phyloP scores from a whole-genome alignment of 2,888 invertebrate species.

The Cheilosia vulpina region DNA sequence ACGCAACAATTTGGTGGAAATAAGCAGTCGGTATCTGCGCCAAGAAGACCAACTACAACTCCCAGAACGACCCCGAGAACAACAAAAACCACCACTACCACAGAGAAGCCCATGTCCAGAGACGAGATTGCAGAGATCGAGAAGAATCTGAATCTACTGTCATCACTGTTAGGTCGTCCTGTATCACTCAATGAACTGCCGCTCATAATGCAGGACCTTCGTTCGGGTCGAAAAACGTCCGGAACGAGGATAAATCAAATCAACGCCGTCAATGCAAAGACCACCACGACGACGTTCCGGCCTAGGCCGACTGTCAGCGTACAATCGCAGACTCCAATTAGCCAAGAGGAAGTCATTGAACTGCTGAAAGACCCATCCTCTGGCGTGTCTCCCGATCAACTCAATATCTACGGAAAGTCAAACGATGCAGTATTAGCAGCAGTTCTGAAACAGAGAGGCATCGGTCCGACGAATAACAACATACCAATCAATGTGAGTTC shows the following conservation, averaged over 20 bases:
- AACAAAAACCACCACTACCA: slow-evolving; percentile 79
- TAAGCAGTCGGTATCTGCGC: slow-evolving; percentile 77
- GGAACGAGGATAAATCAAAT: slow-evolving; percentile 67
- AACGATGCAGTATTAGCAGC: slow-evolving; percentile 89
- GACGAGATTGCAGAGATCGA: slow-evolving; percentile 71
- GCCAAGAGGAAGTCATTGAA: slow-evolving; percentile 76
- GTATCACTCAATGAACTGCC: slow-evolving; percentile 75
- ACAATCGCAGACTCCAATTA: slow-evolving; percentile 78
- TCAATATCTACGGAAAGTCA: slow-evolving; percentile 85
- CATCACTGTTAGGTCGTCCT: slow-evolving; percentile 74
- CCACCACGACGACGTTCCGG: slow-evolving; percentile 80
- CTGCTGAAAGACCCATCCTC: slow-evolving; percentile 77
- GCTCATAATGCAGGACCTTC: slow-evolving; percentile 72
- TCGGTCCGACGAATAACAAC: slow-evolving; percentile 86
- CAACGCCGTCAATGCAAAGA: slow-evolving; percentile 76
- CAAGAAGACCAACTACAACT: slow-evolving; percentile 76
- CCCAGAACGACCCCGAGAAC: slow-evolving; percentile 79
- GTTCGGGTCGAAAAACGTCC: slow-evolving; percentile 69
- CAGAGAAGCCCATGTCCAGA: slow-evolving; percentile 80
- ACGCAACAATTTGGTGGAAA: slow-evolving; percentile 76
- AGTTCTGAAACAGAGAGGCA: slow-evolving; percentile 88
- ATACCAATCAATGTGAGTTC: slow-evolving; percentile 78
- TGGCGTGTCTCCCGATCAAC: slow-evolving; percentile 77
- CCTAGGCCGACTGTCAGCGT: slow-evolving; percentile 75
- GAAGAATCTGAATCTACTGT: slow-evolving; percentile 74